A percentile compares a stretch with the other conserved stretches of the same genome.
These are phyloP conservation scores for Yasuhikotakia modesta DNA, from an alignment of 2,797 vertebrate species.

Conservation along the genomic window DNA sequence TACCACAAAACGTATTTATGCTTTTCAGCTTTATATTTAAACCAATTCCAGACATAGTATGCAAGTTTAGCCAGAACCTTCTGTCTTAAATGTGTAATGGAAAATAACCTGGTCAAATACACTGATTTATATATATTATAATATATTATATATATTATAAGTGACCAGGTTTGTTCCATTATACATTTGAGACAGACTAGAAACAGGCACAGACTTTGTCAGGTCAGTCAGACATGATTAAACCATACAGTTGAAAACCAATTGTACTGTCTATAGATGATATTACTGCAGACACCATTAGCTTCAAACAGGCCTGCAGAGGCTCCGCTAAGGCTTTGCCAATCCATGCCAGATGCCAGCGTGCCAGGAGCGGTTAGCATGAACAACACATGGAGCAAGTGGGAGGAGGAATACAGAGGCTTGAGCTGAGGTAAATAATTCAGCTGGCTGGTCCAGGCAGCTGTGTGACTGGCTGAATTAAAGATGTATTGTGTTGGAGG, in stretches of 20 bases:
- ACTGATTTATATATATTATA: no score
- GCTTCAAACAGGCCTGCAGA: constrained; percentile 34
- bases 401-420: constrained; percentile 27
- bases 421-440: constrained; percentile 48
- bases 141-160: no score
- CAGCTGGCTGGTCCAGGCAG: constrained; percentile 24
- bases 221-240: constrained; percentile 12
- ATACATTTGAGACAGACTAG: neutral
- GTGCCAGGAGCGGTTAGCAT: constrained; percentile 31
- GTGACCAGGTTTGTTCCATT: no score
- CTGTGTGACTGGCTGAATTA: constrained; percentile 34
- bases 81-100: no score
- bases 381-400: constrained; percentile 23
- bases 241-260: constrained; percentile 15
- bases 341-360: constrained; percentile 37
- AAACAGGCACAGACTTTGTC: neutral
- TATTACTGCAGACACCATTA: constrained; percentile 34
- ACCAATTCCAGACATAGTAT: no score
- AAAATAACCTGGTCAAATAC: neutral
- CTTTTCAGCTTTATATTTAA: no score
- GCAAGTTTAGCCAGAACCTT: neutral
- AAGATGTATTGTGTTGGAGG: constrained; percentile 38
- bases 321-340: constrained; percentile 18
- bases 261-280: constrained; percentile 11
- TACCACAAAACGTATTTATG: no score